Conservation (phyloP, 2,888 invertebrate genomes). For the Sialis lutaria region DNA sequence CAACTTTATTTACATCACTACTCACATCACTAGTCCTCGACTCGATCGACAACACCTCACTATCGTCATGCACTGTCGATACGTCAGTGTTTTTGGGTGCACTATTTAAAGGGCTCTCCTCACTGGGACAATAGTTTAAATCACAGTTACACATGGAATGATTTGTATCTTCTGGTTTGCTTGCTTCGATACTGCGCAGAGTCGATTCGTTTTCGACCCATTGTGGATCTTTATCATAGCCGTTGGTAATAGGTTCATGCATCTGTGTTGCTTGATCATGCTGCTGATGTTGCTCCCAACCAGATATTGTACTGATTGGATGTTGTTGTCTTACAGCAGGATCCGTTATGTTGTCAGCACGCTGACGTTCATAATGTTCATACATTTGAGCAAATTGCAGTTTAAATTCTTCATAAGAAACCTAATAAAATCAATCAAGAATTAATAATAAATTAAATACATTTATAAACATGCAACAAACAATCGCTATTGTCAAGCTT, state of each 20-base stretch:
- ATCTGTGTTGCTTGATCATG: slow-evolving; percentile 12
- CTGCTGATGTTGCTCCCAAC: slow-evolving; percentile 61
- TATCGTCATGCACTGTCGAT: slow-evolving; percentile 24
- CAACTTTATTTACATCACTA: slow-evolving; percentile 47
- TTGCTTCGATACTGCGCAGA: slow-evolving; percentile 18
- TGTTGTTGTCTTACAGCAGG: slow-evolving; percentile 82
- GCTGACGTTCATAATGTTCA: slow-evolving; percentile 84
- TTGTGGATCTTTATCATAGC: slow-evolving; percentile 19
- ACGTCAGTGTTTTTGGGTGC: slow-evolving; percentile 5
- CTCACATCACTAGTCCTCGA: slow-evolving; percentile 36
- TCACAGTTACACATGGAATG: slow-evolving; percentile 24
- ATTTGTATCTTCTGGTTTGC: slow-evolving; percentile 21
- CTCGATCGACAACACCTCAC: slow-evolving; percentile 32
- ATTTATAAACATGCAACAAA: too few relatives aligned
- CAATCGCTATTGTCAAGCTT: neutral
- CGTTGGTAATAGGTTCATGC: slow-evolving; percentile 16
- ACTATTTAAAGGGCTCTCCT: slow-evolving; percentile 16
- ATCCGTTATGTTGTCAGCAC: slow-evolving; percentile 89
- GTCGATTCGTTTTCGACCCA: slow-evolving; percentile 18
- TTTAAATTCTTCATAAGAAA: slow-evolving; percentile 96
- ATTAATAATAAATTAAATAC: too few relatives aligned
- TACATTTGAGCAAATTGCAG: slow-evolving; percentile 96
- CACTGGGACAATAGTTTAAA: slow-evolving; percentile 26
- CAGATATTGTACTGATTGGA: slow-evolving; percentile 92
- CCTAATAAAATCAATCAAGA: slow-evolving; percentile 32